These are phyloP conservation scores for Microcebus griseorufus DNA, from an alignment of 2,113 vertebrate species.

Conservation along the genomic window DNA sequence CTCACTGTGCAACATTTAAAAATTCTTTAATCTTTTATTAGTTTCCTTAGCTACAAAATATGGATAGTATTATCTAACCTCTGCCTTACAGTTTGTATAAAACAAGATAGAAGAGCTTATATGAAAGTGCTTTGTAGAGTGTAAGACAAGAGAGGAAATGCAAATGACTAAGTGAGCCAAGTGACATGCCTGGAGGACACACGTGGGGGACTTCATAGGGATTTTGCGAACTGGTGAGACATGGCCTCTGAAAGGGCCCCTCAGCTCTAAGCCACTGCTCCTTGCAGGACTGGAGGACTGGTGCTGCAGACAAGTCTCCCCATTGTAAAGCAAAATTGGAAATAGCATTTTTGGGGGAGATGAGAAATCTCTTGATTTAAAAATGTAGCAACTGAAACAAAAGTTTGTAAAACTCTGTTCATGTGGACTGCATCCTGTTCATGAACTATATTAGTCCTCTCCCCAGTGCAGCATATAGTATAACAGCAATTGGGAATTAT, in stretches of 20 bases:
- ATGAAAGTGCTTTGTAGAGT: background rate
- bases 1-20: background rate
- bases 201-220: accelerated
- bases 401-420: constrained; percentile 5
- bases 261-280: background rate
- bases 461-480: background rate
- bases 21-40: background rate
- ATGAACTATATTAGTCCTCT: background rate
- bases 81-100: background rate
- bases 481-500: constrained; percentile 25
- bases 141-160: background rate
- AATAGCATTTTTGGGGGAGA: background rate
- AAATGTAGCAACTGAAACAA: constrained; percentile 28
- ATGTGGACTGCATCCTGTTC: background rate
- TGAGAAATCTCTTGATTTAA: background rate
- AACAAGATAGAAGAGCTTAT: background rate
- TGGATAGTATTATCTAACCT: background rate
- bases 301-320: background rate
- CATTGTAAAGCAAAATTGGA: background rate
- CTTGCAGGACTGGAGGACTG: background rate
- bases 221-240: background rate
- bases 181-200: accelerated
- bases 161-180: background rate
- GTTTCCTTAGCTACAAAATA: background rate
- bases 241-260: background rate